Evolutionary conservation across 2,113 vertebrate species (phyloP), one percentile per base, ranked within the genome.

Genomic region (Taxidea taxus): DNA sequence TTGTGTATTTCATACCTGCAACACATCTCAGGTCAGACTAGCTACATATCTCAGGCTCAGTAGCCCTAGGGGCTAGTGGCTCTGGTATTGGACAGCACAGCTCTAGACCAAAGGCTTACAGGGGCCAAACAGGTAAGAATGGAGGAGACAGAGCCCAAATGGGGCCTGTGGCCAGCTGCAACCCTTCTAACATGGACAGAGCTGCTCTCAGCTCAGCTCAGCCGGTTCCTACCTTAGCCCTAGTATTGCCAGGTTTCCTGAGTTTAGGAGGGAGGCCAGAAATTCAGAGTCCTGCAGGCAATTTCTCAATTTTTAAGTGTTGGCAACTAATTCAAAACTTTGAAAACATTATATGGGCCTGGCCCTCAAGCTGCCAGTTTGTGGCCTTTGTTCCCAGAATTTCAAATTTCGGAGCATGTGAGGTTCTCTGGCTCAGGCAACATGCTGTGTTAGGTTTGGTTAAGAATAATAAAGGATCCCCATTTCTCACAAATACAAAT

Each of bases 221-320:
- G 31, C 18, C 9, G 6, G 72, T 37, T 47, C 14, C 83, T n/a
- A 1, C 29, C 25, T 44, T 64, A 37, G 25, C n/a, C 34, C 42
- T 34, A 54, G 31, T 78, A 60, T 42, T 68, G 60, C 27, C 18
- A 62, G 89, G 49, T 34, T 92, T 49, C 70, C 74, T 70, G 49
- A 4, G 80, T 70, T 80, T 78, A 60, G 6, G 5, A 47, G 44
- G 29, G 70, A 84, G 39, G 20, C 86, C 54, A 91, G 54, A 84
- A 77, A 85, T 87, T 80, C 80, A 85, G 85, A 90, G 20, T 58
- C 54, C 51, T 72, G 3, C 64, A 39, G 49, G 47, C 86, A 86
- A 93, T 29, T 31, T 92, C 44, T 84, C 87, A 47, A 91, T 80
- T 93, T 93, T 66, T 91, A 91, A 91, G 3, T 84, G 14, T n/a